phyloP scores from a whole-genome alignment of 2,888 invertebrate species.

The Coecobrya sp. region DNA sequence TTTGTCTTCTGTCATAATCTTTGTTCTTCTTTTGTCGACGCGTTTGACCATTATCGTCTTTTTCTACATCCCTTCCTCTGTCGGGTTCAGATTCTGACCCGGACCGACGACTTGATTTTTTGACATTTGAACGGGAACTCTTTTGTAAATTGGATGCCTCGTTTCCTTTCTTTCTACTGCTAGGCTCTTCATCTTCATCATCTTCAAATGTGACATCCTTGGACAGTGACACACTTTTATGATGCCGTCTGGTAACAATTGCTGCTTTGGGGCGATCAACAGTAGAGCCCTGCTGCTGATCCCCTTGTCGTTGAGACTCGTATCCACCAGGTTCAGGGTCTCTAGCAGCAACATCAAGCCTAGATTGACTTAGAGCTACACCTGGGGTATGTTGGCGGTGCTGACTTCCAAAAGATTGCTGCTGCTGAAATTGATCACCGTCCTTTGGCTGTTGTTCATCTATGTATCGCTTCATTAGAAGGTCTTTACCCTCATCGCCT shows the following conservation, averaged over 20 bases:
- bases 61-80: conserved; percentile 23
- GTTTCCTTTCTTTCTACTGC: conserved; percentile 25
- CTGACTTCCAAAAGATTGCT: conserved; percentile 59
- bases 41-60: conserved; percentile 52
- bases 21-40: conserved; percentile 25
- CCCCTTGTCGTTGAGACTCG: conserved; percentile 24
- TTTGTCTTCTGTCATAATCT: conserved; percentile 12
- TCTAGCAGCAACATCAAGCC: conserved; percentile 44
- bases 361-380: conserved; percentile 43
- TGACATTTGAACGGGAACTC: conserved; percentile 58
- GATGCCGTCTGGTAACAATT: conserved; percentile 70
- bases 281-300: conserved; percentile 45
- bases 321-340: conserved; percentile 25
- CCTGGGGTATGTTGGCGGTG: conserved; percentile 60
- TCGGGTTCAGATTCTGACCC: conserved; percentile 67
- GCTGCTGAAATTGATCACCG: conserved; percentile 48
- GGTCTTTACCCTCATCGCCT: conserved; percentile 94
- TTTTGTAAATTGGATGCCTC: conserved; percentile 36
- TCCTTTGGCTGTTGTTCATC: conserved; percentile 90
- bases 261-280: conserved; percentile 81
- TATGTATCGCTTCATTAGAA: conserved; percentile 94
- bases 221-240: conserved; percentile 49
- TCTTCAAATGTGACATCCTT: conserved; percentile 70
- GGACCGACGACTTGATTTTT: conserved; percentile 35
- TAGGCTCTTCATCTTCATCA: conserved; percentile 63